A percentile compares a stretch with the other conserved stretches of the same genome.
Evolutionary conservation across 2,888 invertebrate genomes (phyloP).

Genomic region (Eudemis profundana): DNA sequence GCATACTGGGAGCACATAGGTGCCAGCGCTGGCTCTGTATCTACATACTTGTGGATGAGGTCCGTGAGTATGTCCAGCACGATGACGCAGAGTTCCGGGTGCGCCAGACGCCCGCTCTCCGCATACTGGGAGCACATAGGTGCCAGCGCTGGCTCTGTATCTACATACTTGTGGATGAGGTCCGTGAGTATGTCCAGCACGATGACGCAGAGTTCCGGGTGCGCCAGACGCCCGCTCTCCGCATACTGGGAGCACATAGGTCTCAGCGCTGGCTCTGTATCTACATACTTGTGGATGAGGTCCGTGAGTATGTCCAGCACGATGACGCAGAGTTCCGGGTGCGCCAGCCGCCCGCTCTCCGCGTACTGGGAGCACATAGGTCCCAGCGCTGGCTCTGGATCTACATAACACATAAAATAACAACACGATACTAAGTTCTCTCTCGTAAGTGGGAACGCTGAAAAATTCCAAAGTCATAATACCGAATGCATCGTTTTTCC

Average conservation of each 20-base stretch:
- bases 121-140: slow-evolving; percentile 56
- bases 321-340: slow-evolving; percentile 86
- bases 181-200: slow-evolving; percentile 86
- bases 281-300: slow-evolving; percentile 82
- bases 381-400: slow-evolving; percentile 60
- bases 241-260: slow-evolving; percentile 56
- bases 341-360: slow-evolving; percentile 76
- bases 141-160: slow-evolving; percentile 61
- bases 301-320: slow-evolving; percentile 86
- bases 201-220: slow-evolving; percentile 86
- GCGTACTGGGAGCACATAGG: slow-evolving; percentile 56
- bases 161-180: slow-evolving; percentile 82
- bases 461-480: no score
- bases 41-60: slow-evolving; percentile 82
- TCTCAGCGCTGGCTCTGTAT: slow-evolving; percentile 61
- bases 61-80: slow-evolving; percentile 86
- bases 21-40: slow-evolving; percentile 61
- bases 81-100: slow-evolving; percentile 86
- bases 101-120: slow-evolving; percentile 76
- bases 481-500: no score
- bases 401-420: slow-evolving; percentile 36
- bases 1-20: slow-evolving; percentile 56
- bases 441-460: no score
- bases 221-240: slow-evolving; percentile 76
- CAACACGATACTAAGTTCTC: not conserved